These are phyloP conservation scores for Hirtodrosophila histrioides DNA, from an alignment of 2,888 invertebrate genomes.

Conservation along the genomic window DNA sequence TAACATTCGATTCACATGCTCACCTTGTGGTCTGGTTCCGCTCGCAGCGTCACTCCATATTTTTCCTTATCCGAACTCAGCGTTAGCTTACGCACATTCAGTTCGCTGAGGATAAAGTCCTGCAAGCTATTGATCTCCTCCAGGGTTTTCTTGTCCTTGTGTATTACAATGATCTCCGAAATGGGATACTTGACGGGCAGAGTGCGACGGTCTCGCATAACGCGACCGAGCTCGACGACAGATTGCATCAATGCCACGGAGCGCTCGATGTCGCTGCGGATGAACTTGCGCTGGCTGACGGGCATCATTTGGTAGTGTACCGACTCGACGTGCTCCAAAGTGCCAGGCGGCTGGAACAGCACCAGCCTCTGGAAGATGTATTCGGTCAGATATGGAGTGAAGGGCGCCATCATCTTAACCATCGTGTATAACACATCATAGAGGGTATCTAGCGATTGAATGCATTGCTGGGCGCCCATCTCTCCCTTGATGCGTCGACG, in stretches of 20 bases:
- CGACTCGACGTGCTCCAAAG: slow-evolving; percentile 87
- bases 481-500: slow-evolving; percentile 97
- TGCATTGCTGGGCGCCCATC: slow-evolving; percentile 91
- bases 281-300: slow-evolving; percentile 88
- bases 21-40: slow-evolving; percentile 96
- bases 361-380: slow-evolving; percentile 96
- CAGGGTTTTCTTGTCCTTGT: slow-evolving; percentile 91
- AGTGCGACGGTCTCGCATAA: slow-evolving; percentile 96
- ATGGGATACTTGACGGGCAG: slow-evolving; percentile 98
- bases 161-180: slow-evolving; percentile 97
- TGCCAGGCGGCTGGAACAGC: slow-evolving; percentile 86
- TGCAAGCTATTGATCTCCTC: slow-evolving; percentile 91
- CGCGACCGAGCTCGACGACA: slow-evolving; percentile 96
- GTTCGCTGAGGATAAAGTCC: slow-evolving; percentile 94
- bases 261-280: slow-evolving; percentile 93
- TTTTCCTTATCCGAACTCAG: slow-evolving; percentile 95
- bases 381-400: slow-evolving; percentile 98
- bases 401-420: slow-evolving; percentile 97
- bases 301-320: slow-evolving; percentile 97
- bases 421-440: slow-evolving; percentile 95
- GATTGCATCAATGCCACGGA: slow-evolving; percentile 97
- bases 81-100: slow-evolving; percentile 94
- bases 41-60: slow-evolving; percentile 95
- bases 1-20: neutral
- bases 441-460: slow-evolving; percentile 93